Base-by-base conservation (phyloP, 2,888 invertebrate species). In the Celastrina argiolus region DNA sequence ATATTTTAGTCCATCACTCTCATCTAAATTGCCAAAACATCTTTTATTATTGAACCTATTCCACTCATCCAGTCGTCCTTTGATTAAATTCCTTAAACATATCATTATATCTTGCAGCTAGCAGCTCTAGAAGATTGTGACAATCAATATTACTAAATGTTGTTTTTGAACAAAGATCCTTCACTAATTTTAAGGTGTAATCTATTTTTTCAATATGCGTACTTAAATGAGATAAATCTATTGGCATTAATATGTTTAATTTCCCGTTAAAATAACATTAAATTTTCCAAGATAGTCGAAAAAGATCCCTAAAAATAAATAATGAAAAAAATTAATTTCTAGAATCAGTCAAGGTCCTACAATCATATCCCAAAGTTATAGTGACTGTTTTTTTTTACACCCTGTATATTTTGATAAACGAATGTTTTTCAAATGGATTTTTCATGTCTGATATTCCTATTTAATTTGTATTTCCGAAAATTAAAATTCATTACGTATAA, bases 21-120 rank as follows among this genome's bases (percentile, higher is more conserved):
- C 74, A 22, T 74, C 71, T 34, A 75, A 39, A 41, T 75, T 72
- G 0, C 74, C 75, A 74, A 74, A n/a, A 74, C 65, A 26, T 69
- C 65, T 71, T 75, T 75, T 10, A 70, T 64, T 1, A 70, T 28
- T 7, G 70, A 67, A 2, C 75, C 75, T n/a, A 74, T 63, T 1
- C 69, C 72, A 16, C 69, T 68, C 7, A 74, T 51, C 74, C 74
- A 74, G 2, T 74, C 69, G 4, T 74, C 68, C 66, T 70, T 73
- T 7, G 14, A 12, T 67, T 39, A 61, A 59, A 73, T 26, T 72
- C 69, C 28, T 45, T 45, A 56, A 45, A 36, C 5, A 71, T 36
- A 14, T 70, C 70, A 28, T 5, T 28, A 28, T 28, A 68, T 18
- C 66, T 34, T 8, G 66, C 8, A 42, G 36, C 18, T 4, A 70